Base-by-base conservation (phyloP, 2,888 invertebrate species). In the Pseudococcus viburni region DNA sequence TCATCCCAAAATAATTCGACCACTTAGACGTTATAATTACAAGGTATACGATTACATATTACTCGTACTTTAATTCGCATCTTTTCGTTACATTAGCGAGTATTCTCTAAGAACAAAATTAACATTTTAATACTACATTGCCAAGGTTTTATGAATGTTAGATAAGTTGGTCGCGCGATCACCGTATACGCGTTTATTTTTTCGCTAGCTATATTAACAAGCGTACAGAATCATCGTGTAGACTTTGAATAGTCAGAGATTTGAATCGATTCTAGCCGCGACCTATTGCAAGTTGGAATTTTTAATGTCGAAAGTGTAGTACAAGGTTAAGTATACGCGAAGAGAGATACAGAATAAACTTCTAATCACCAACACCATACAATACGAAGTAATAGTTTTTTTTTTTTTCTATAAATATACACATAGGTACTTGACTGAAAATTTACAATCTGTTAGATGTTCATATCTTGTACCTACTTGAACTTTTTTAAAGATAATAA, bases 71-170 rank as follows among this genome's bases (percentile, higher is more conserved):
- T 26, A 73, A 33, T 73, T 73, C 73, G 73, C 73, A 19, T 73
- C 26, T 33, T 73, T 73, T 3, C 17, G 33, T 39, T 33, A 73
- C 33, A 73, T 64, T 26, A 73, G n/a, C 33, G 73, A 73, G 64
- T 19, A 64, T 64, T 64, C 64, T 64, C 64, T 73, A 73, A 15
- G 9, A 39, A 73, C 17, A 26, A 73, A 73, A 73, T 73, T 73
- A 73, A 73, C 73, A 33, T 73, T 73, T 73, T 26, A 73, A 73
- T 73, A 12, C 19, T 73, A 64, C 64, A 73, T 73, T 73, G 73
- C 33, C 73, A 73, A 73, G 73, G 73, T 73, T 73, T 73, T 15
- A 26, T 73, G 73, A 73, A 73, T 73, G 73, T 73, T 73, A 73
- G 73, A 73, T 73, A 73, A 73, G 39, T 73, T 12, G 8, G 26